These are phyloP conservation scores for Idaea straminata DNA, from an alignment of 2,888 invertebrate genomes.

Conservation along the genomic window DNA sequence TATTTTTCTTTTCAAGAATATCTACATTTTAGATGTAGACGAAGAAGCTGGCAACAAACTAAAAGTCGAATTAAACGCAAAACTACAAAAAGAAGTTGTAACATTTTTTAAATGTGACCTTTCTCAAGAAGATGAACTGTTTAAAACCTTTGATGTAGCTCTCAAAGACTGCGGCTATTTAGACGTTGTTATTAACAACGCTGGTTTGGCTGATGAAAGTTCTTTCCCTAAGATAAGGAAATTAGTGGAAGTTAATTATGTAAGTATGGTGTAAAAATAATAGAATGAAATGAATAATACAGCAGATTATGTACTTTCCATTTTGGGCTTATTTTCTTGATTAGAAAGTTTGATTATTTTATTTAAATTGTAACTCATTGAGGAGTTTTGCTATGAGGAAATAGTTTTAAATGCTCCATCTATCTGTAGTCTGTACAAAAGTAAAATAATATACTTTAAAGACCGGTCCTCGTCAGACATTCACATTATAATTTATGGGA, in stretches of 20 bases:
- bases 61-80: slow-evolving; percentile 40
- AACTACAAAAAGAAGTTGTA: slow-evolving; percentile 38
- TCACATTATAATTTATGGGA: too few relatives aligned
- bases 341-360: too few relatives aligned
- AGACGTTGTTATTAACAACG: slow-evolving; percentile 40
- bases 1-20: background rate
- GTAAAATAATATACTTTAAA: too few relatives aligned
- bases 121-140: slow-evolving; percentile 35
- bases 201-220: slow-evolving; percentile 38
- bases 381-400: too few relatives aligned
- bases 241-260: slow-evolving; percentile 36
- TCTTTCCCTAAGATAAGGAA: slow-evolving; percentile 28
- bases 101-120: slow-evolving; percentile 51
- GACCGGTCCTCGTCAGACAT: too few relatives aligned
- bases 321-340: too few relatives aligned
- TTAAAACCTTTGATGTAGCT: slow-evolving; percentile 24
- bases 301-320: too few relatives aligned
- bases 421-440: too few relatives aligned
- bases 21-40: slow-evolving; percentile 38
- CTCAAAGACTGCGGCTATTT: slow-evolving; percentile 27
- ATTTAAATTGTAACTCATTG: too few relatives aligned
- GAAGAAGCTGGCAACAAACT: slow-evolving; percentile 34
- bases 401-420: too few relatives aligned
- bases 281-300: too few relatives aligned
- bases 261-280: slow-evolving; percentile 18